phyloP scores from a whole-genome alignment of 2,113 vertebrate genomes.

The Stercorarius parasiticus region DNA sequence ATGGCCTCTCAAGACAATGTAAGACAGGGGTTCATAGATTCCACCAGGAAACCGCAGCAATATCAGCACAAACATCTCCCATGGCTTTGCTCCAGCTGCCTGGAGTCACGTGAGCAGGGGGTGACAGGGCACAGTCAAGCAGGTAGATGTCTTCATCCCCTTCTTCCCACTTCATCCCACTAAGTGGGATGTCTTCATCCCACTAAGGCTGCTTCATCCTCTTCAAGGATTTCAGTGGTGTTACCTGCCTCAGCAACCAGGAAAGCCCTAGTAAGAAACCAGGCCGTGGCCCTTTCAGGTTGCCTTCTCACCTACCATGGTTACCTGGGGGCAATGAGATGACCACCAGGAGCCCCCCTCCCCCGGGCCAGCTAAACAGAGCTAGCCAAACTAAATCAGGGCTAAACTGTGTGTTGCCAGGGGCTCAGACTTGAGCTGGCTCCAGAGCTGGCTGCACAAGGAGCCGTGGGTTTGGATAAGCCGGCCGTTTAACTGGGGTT shows the following conservation, averaged over 20 bases:
- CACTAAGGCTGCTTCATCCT: background rate
- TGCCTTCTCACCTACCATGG: background rate
- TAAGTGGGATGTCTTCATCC: background rate
- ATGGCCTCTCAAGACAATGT: background rate
- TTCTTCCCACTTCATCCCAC: background rate
- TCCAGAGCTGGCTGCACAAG: conserved; percentile 34
- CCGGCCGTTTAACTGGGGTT: conserved; percentile 67
- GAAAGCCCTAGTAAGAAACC: background rate
- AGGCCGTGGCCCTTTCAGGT: background rate
- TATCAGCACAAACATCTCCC: background rate
- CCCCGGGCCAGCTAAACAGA: background rate
- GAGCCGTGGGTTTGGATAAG: conserved; percentile 70
- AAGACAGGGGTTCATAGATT: fast-evolving
- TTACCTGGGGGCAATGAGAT: background rate
- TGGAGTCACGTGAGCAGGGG: fast-evolving
- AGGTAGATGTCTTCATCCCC: background rate
- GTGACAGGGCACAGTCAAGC: background rate
- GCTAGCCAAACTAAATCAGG: background rate
- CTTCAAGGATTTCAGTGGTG: background rate
- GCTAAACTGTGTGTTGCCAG: background rate
- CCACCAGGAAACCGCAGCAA: background rate
- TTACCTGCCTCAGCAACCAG: background rate
- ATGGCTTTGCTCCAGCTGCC: background rate
- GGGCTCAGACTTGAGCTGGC: conserved; percentile 43
- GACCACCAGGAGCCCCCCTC: background rate